phyloP scores from a whole-genome alignment of 2,888 invertebrate species.

The Tinea pellionella region DNA sequence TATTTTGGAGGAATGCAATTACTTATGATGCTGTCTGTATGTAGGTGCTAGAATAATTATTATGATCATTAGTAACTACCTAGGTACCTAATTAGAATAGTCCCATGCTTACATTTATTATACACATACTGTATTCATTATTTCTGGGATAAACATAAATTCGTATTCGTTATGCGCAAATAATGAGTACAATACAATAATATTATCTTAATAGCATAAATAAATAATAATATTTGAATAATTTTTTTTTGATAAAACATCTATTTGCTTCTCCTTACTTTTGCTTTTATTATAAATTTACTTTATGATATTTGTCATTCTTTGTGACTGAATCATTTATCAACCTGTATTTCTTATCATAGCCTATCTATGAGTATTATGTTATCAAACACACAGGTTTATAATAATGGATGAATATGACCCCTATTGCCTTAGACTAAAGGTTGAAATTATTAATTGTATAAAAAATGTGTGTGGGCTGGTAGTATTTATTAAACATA shows the following conservation, averaged over 20 bases:
- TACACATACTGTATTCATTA: too few relatives aligned
- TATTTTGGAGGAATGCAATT: too few relatives aligned
- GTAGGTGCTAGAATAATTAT: too few relatives aligned
- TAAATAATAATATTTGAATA: background rate
- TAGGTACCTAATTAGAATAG: too few relatives aligned
- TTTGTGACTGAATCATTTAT: background rate
- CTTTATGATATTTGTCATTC: background rate
- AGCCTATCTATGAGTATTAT: background rate
- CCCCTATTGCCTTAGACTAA: background rate
- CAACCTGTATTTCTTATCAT: slow-evolving; percentile 2
- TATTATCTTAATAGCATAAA: background rate
- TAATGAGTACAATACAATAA: background rate
- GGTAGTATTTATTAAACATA: background rate
- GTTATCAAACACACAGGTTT: background rate
- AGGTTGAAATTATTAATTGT: background rate
- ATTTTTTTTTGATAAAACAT: background rate
- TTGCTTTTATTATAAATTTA: background rate
- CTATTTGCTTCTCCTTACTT: background rate
- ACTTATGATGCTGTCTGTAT: too few relatives aligned
- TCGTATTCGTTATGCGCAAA: too few relatives aligned
- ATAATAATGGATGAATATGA: background rate
- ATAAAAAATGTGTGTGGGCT: background rate
- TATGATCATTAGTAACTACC: too few relatives aligned
- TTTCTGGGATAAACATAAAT: too few relatives aligned
- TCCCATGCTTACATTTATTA: too few relatives aligned